Evolutionary conservation across 2,888 invertebrate species (phyloP).

Genomic region (Agapetus fuscipes): DNA sequence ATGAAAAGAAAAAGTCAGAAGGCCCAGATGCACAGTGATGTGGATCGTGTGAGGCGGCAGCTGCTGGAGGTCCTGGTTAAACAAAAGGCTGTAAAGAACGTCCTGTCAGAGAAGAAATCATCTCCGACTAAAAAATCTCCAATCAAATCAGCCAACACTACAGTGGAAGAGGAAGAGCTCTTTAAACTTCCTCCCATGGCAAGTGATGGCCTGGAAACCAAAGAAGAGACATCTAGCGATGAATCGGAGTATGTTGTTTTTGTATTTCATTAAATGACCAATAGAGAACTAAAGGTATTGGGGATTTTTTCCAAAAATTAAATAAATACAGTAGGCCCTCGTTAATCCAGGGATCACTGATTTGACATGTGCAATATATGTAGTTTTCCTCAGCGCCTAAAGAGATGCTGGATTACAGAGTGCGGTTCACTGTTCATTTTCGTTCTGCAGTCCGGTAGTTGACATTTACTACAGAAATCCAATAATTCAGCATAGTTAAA

Average conservation of each 20-base stretch:
- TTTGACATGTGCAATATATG: too few relatives aligned
- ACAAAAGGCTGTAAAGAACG: constrained; percentile 66
- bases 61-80: constrained; percentile 63
- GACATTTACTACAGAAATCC: too few relatives aligned
- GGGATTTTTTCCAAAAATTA: too few relatives aligned
- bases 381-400: too few relatives aligned
- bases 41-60: constrained; percentile 64
- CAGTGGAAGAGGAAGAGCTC: constrained; percentile 45
- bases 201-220: constrained; percentile 28
- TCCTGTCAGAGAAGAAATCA: constrained; percentile 46
- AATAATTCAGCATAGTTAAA: too few relatives aligned
- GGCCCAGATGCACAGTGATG: constrained; percentile 58
- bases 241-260: constrained; percentile 36
- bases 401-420: too few relatives aligned
- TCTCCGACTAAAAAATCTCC: constrained; percentile 28
- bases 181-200: constrained; percentile 54
- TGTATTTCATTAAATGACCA: constrained; percentile 35
- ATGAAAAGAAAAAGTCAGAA: constrained; percentile 66
- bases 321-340: too few relatives aligned
- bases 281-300: constrained; percentile 28
- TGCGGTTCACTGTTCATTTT: too few relatives aligned
- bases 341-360: too few relatives aligned
- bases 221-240: constrained; percentile 32
- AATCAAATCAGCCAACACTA: constrained; percentile 23
- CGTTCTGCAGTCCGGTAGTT: too few relatives aligned